These are phyloP conservation scores for Nothobranchius kuhntae DNA, from an alignment of 2,113 vertebrate species.

Conservation along the genomic window DNA sequence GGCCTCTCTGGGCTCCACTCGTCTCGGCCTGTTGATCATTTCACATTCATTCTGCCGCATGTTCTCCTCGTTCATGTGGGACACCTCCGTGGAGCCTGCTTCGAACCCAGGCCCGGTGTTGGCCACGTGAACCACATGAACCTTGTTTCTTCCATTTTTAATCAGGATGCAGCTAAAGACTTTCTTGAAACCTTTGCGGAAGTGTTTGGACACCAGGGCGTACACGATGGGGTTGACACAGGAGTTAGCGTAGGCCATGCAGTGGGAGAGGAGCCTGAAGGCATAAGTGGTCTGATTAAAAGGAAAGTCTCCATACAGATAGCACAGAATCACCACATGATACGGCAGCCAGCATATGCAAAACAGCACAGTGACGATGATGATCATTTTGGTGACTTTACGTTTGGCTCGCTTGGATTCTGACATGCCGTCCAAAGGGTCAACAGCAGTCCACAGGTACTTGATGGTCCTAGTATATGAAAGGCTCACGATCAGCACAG, in stretches of 20 bases:
- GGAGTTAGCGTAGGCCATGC: slow-evolving; percentile 92
- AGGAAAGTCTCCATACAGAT: slow-evolving; percentile 87
- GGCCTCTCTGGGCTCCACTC: slow-evolving; percentile 68
- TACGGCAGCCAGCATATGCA: slow-evolving; percentile 91
- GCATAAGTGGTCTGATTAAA: slow-evolving; percentile 88
- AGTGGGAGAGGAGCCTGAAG: slow-evolving; percentile 87
- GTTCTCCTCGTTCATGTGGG: slow-evolving; percentile 81
- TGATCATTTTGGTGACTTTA: slow-evolving; percentile 92
- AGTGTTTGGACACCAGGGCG: slow-evolving; percentile 88
- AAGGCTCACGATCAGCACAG: slow-evolving; percentile 85
- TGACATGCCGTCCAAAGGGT: slow-evolving; percentile 84
- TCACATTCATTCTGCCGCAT: slow-evolving; percentile 74
- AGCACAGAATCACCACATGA: slow-evolving; percentile 85
- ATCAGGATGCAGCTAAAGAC: slow-evolving; percentile 88
- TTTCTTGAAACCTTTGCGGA: slow-evolving; percentile 89
- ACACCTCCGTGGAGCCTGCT: slow-evolving; percentile 81
- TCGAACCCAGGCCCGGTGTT: slow-evolving; percentile 82
- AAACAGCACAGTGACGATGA: slow-evolving; percentile 89
- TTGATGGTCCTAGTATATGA: slow-evolving; percentile 89
- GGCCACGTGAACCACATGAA: slow-evolving; percentile 81
- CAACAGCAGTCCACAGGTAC: slow-evolving; percentile 89
- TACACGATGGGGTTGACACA: slow-evolving; percentile 91
- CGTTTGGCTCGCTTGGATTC: slow-evolving; percentile 87
- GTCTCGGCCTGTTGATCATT: slow-evolving; percentile 66
- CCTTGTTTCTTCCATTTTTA: slow-evolving; percentile 83